These are phyloP conservation scores for Drymodes brunneopygia DNA, from an alignment of 2,113 vertebrate species.

Conservation along the genomic window DNA sequence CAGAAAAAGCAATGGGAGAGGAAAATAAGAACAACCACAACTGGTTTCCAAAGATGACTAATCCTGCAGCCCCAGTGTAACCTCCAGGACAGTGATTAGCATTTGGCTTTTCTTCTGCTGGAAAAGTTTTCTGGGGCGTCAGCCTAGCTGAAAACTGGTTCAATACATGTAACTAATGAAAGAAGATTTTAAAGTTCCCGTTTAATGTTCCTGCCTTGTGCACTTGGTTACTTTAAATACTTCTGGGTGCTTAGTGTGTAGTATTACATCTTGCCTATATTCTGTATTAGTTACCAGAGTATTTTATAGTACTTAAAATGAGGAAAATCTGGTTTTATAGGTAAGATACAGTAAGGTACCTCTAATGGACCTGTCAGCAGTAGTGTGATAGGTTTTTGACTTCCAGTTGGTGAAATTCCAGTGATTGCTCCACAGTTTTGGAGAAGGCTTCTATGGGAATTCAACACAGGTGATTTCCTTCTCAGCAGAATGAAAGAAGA, in stretches of 20 bases:
- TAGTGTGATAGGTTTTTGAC: background rate
- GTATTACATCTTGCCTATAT: background rate
- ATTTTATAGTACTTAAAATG: background rate
- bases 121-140: constrained; percentile 11
- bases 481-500: background rate
- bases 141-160: constrained; percentile 10
- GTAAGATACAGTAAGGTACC: background rate
- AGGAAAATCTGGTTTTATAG: background rate
- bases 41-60: constrained; percentile 45
- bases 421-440: background rate
- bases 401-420: background rate
- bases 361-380: background rate
- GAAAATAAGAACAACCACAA: constrained; percentile 38
- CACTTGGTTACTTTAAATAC: background rate
- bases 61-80: background rate
- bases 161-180: background rate
- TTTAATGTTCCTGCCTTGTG: background rate
- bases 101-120: constrained; percentile 25
- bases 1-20: constrained; percentile 48
- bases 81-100: constrained; percentile 28
- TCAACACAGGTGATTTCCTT: background rate
- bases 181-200: background rate
- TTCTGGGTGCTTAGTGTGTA: background rate
- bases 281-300: background rate
- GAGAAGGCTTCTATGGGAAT: background rate